Base-by-base conservation (phyloP, 35 echinoderm and acorn worm genomes). In the Lytechinus variegatus region DNA sequence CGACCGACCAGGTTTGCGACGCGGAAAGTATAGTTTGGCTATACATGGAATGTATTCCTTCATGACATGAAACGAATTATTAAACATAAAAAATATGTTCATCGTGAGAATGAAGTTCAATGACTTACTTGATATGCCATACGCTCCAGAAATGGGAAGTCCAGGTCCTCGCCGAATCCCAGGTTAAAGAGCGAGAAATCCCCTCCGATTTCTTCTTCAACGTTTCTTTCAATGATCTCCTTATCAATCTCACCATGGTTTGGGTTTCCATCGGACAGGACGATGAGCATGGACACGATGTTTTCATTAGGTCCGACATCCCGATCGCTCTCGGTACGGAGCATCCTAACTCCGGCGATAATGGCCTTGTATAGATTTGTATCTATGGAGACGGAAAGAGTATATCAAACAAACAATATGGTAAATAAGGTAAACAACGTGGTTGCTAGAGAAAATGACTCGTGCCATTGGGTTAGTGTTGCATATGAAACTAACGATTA, bases 131-230 rank as follows among this genome's bases (percentile, higher is more conserved):
- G 96, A 4, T 98, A 72, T 12, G 98, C 96, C 24, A 99, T 61
- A 61, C 97, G 96, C 21, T 97, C 95, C 94, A 99, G 89, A 95
- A 99, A 99, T 24, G 89, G 94, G 86, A 95, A 99, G 66, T 98
- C 97, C 7, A 98, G 97, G 92, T 99, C 96, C 61, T 97, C 97
- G 16, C 98, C 98, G 54, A 99, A 99, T 54, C 97, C 98, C 8
- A 99, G 97, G 57, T 92, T 92, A 28, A 99, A 99, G 61, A 98
- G 97, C 7, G 98, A 99, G 90, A 97, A 99, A 86, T 99, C 96
- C 5, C 95, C 95, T 51, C 94, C 52, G 54, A 99, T 99, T 19
- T 94, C 97, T 9, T 97, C 92, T 27, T 97, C 54, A 8, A 97
- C 98, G 21, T 98, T 98, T 44, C 95, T 71, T 51, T 98, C 97